Base-by-base conservation (phyloP, 2,888 invertebrate species). In the Electrophaes corylata region DNA sequence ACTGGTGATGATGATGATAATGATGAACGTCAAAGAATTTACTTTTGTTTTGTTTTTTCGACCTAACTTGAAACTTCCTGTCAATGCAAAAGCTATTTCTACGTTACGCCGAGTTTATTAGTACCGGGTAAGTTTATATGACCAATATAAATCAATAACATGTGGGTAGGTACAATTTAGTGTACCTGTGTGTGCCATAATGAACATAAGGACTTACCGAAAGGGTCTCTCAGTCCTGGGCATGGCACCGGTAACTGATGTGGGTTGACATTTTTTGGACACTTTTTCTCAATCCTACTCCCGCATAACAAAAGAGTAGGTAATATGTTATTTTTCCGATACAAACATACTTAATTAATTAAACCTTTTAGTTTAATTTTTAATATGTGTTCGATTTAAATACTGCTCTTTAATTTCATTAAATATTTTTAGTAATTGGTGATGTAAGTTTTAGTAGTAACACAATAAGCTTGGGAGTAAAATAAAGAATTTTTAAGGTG, bases 201-300 rank as follows among this genome's bases (percentile, higher is more conserved):
- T 67, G 67, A 72, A 72, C 65, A 66, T 61, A 62, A 49, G 58
- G 68, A 62, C 67, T 62, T 52, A 65, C 70, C 52, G 60, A 69
- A 73, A 67, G 65, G 70, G 63, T 67, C 62, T 66, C 18, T 59
- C 56, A 62, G 70, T 63, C 72, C 75, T 72, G 73, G 62, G 56
- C 69, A 68, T 67, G 70, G 67, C 67, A 64, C 69, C 67, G 60
- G 63, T 76, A 72, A 75, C 70, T 78, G 81, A 81, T 76, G 69
- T 69, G 72, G 81, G 76, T 80, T 76, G 83, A 83, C 79, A 72
- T 78, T 75, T 77, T 71, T 65, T 67, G 65, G 73, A 73, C 67
- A 62, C 69, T 70, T 71, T 70, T 68, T 69, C 66, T 51, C 65
- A 67, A 66, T 67, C 67, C 62, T 65, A 67, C 65, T 67, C 66